These are phyloP conservation scores for Sinocyclocheilus grahami DNA, from an alignment of 2,113 vertebrate species.

Conservation along the genomic window DNA sequence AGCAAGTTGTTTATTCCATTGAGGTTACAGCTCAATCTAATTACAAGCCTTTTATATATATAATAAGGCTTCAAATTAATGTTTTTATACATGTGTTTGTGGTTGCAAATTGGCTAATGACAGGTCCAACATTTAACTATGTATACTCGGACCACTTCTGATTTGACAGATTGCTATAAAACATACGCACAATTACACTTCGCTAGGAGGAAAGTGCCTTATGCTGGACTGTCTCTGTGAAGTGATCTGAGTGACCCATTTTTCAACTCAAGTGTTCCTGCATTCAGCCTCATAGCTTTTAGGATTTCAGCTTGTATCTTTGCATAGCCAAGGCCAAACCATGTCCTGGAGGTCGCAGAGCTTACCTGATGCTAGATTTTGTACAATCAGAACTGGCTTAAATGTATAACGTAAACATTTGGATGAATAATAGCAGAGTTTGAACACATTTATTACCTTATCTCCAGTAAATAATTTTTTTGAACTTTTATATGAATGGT, in stretches of 20 bases:
- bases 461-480: not conserved
- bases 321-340: not conserved
- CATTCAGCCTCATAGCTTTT: slow-evolving; percentile 12
- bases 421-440: too few relatives aligned
- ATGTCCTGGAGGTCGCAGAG: not conserved
- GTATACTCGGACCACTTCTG: not conserved
- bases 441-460: not conserved
- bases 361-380: not conserved
- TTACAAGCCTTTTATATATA: not conserved
- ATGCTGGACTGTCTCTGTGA: slow-evolving; percentile 43
- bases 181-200: not conserved
- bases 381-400: too few relatives aligned
- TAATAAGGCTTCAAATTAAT: not conserved
- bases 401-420: too few relatives aligned
- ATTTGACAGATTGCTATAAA: not conserved
- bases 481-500: not conserved
- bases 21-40: not conserved
- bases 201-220: slow-evolving; percentile 23
- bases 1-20: not conserved
- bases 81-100: not conserved
- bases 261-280: not conserved
- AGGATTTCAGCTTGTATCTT: not conserved
- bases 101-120: not conserved
- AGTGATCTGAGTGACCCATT: not conserved
- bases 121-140: not conserved